phyloP scores from a whole-genome alignment of 2,113 vertebrate genomes.

The Saimiri boliviensis region DNA sequence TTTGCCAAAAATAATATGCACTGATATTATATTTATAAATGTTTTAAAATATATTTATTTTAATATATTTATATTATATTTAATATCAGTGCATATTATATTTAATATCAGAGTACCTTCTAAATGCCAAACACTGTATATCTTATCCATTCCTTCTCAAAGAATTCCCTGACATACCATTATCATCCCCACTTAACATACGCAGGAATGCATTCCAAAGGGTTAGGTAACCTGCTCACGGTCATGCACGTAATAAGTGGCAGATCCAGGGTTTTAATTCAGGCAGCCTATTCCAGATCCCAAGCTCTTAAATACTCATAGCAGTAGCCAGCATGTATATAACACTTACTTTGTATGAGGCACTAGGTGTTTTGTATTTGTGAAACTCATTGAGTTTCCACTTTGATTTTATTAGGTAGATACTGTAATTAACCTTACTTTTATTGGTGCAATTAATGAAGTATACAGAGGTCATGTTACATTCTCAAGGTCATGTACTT shows the following conservation, averaged over 20 bases:
- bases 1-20: background rate
- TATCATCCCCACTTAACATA: background rate
- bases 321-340: background rate
- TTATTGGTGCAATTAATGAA: background rate
- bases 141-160: background rate
- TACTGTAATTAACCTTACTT: slow-evolving; percentile 6
- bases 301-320: background rate
- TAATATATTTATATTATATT: too few species aligned
- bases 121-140: background rate
- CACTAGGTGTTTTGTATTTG: background rate
- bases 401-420: background rate
- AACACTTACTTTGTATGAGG: background rate
- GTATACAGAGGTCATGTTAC: background rate
- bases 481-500: background rate
- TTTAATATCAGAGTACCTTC: background rate
- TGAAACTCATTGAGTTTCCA: background rate
- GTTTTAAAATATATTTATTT: too few species aligned
- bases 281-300: background rate
- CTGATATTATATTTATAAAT: background rate
- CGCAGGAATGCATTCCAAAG: background rate
- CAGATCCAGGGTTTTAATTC: background rate
- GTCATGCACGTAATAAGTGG: background rate
- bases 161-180: background rate
- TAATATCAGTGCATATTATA: too few species aligned
- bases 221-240: background rate